Percentiles rank a stretch among this genome's conserved stretches.
These are phyloP conservation scores for Neodon shergylaensis DNA, from an alignment of 2,113 vertebrate genomes.

Conservation along the genomic window DNA sequence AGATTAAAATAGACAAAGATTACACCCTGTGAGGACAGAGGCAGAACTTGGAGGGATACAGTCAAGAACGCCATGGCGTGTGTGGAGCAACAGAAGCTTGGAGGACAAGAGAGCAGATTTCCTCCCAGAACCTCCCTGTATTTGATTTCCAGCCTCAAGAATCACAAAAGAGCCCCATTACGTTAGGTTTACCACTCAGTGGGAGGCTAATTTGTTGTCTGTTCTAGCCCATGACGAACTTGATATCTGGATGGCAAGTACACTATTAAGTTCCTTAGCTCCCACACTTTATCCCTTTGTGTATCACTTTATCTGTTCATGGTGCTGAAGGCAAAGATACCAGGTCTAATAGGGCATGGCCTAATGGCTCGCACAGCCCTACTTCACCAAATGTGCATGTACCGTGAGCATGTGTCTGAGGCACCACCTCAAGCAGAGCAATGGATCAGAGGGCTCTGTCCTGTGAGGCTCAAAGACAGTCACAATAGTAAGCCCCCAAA, in stretches of 20 bases:
- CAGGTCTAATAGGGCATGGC: neutral
- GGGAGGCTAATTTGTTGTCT: rapidly evolving
- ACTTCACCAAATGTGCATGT: neutral
- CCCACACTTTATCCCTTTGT: neutral
- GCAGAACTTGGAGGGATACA: too few species aligned
- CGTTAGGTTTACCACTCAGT: rapidly evolving
- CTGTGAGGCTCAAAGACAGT: neutral
- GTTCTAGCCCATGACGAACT: neutral
- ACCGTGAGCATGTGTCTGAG: too few species aligned
- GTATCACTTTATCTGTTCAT: neutral
- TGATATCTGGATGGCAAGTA: rapidly evolving
- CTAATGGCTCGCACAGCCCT: too few species aligned
- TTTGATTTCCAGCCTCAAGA: neutral
- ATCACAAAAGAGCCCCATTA: rapidly evolving
- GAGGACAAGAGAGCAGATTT: rapidly evolving
- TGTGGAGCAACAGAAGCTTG: neutral
- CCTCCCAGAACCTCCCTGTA: neutral
- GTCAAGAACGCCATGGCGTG: neutral
- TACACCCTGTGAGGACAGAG: rapidly evolving
- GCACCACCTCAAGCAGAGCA: neutral
- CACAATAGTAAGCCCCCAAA: neutral
- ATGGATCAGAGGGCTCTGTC: neutral
- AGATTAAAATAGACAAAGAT: neutral
- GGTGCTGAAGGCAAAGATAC: neutral
- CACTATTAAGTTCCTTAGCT: rapidly evolving